These are phyloP conservation scores for Anguilla rostrata DNA, from an alignment of 2,113 vertebrate genomes.

Conservation along the genomic window DNA sequence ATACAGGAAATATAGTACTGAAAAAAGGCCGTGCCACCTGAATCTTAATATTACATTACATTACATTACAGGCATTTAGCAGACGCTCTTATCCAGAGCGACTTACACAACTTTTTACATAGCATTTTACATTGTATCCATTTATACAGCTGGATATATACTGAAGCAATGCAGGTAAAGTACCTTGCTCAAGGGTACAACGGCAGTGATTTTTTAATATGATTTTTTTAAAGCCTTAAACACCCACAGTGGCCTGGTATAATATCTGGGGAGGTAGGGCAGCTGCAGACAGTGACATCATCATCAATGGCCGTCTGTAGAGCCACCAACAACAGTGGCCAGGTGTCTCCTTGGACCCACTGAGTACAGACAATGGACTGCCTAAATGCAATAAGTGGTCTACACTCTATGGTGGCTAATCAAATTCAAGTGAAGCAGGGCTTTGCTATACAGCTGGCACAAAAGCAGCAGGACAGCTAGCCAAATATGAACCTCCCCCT, in stretches of 20 bases:
- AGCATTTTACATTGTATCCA: no score
- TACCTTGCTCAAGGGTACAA: no score
- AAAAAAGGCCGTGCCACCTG: neutral
- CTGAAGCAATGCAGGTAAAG: no score
- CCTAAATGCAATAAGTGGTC: constrained; percentile 45
- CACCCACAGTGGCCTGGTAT: neutral
- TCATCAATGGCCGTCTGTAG: constrained; percentile 30
- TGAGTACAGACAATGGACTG: constrained; percentile 53
- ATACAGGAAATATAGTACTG: neutral
- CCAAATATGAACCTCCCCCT: constrained; percentile 5
- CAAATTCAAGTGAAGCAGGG: constrained; percentile 26
- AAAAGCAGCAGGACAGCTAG: neutral
- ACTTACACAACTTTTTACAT: no score
- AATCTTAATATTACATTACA: neutral
- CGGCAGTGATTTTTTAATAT: no score
- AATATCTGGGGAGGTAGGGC: constrained; percentile 31
- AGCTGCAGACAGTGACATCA: constrained; percentile 56
- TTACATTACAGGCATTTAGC: no score
- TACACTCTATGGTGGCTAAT: constrained; percentile 42
- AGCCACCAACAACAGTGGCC: constrained; percentile 20
- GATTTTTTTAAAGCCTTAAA: neutral
- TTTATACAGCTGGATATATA: no score
- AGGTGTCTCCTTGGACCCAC: constrained; percentile 56
- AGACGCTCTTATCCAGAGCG: no score
- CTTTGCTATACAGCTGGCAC: neutral